phyloP scores from a whole-genome alignment of 2,888 invertebrate species.

The Crematogaster levior region DNA sequence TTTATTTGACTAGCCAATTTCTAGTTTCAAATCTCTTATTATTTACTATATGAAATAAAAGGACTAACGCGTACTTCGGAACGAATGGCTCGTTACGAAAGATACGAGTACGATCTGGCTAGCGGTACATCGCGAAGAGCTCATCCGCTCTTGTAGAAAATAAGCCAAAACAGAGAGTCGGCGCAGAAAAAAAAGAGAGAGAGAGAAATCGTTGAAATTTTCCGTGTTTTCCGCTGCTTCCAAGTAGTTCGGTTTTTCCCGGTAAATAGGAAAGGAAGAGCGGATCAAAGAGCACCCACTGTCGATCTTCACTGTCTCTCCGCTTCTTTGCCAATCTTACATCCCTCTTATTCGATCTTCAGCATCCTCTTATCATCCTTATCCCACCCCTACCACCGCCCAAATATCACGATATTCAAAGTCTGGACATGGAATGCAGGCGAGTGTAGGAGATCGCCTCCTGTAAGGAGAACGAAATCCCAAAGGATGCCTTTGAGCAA shows the following conservation, averaged over 20 bases:
- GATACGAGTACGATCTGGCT: constrained; percentile 13
- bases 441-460: constrained; percentile 49
- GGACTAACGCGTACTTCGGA: background rate
- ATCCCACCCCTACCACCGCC: constrained; percentile 12
- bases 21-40: background rate
- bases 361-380: constrained; percentile 35
- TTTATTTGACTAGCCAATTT: background rate
- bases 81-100: background rate
- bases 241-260: constrained; percentile 33
- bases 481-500: constrained; percentile 59
- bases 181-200: background rate
- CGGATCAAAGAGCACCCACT: constrained; percentile 64
- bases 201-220: constrained; percentile 43
- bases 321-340: constrained; percentile 19
- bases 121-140: constrained; percentile 12
- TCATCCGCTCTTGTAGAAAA: constrained; percentile 32
- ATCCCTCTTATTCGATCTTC: constrained; percentile 27
- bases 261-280: constrained; percentile 54
- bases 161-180: constrained; percentile 27
- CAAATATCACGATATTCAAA: constrained; percentile 70
- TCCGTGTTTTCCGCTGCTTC: constrained; percentile 50
- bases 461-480: constrained; percentile 51
- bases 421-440: constrained; percentile 56
- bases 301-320: background rate
- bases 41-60: background rate